Evolutionary conservation across 1,140 invertebrate species (phyloP), one percentile per base, ranked within the genome.

Genomic region (Rhopalosiphum maidis): DNA sequence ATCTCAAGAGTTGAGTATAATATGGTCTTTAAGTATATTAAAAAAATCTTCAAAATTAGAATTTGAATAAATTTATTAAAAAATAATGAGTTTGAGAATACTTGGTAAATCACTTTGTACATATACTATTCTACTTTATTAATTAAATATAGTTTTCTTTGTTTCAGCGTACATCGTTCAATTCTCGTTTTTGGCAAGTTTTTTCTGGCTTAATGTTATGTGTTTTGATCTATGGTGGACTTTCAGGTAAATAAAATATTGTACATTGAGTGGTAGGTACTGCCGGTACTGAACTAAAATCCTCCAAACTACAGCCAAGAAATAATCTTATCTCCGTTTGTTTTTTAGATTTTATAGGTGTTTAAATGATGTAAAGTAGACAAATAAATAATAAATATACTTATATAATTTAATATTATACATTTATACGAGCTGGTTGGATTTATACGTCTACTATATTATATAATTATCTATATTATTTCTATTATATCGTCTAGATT

Each of bases 171-270:
- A 97, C 94, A 96, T 97, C 85, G 96, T 98, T 89, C 97, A 98
- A 95, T 98, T 98, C 95, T 98, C 97, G 94, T 97, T 98, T 95
- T 95, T 98, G 94, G 96, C 97, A 8, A 97, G 97, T 92, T 99
- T 99, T 95, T 97, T 97, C 94, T 99, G 98, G 98, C 96, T 99
- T 95, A 98, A 97, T 95, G 96, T 98, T 82, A 98, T 98, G 96
- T 98, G 98, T 94, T 97, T 98, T 95, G 98, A 98, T 95, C 97
- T 98, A 94, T 98, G 97, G 96, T 97, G 97, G 96, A 98, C 98
- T 91, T 97, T 98, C 95, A 97, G 97, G 97, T 97, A 96, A 97
- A 96, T 94, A 43, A 43, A 48, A 48, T 88, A 86, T 77, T 35
- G 30, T 18, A n/a, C n/a, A 68, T n/a, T 68, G n/a, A 77, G 15